phyloP scores from a whole-genome alignment of 1,140 invertebrate genomes.

The Adoxophyes honmai region DNA sequence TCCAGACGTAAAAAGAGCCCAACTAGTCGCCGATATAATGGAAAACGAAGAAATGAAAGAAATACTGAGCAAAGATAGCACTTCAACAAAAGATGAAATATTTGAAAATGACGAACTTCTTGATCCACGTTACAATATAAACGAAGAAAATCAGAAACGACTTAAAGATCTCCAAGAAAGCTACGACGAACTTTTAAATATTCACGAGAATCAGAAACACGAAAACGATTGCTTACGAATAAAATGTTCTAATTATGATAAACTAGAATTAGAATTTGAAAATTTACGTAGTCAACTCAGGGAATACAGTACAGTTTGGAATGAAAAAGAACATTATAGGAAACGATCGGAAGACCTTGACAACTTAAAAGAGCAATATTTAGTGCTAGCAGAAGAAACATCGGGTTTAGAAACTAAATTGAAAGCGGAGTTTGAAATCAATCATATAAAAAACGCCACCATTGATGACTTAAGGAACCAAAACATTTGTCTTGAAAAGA shows the following conservation, averaged over 20 bases:
- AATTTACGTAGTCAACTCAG: constrained; percentile 41
- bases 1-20: constrained; percentile 55
- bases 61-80: constrained; percentile 49
- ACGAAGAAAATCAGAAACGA: constrained; percentile 50
- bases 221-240: constrained; percentile 50
- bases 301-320: constrained; percentile 59
- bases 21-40: constrained; percentile 66
- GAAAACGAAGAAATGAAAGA: constrained; percentile 66
- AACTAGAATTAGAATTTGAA: constrained; percentile 55
- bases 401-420: constrained; percentile 54
- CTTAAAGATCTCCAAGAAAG: constrained; percentile 61
- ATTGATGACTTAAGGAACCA: constrained; percentile 51
- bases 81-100: constrained; percentile 26
- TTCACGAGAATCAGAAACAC: constrained; percentile 58
- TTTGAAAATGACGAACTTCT: constrained; percentile 32
- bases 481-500: constrained; percentile 54
- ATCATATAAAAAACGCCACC: constrained; percentile 45
- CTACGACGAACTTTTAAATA: constrained; percentile 55
- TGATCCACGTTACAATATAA: constrained; percentile 40
- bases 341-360: constrained; percentile 60
- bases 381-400: constrained; percentile 57
- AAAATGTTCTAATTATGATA: constrained; percentile 49
- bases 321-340: constrained; percentile 60
- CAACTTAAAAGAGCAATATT: constrained; percentile 56
- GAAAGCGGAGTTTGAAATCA: constrained; percentile 59